A percentile compares a stretch with the other conserved stretches of the same genome.
Conservation (phyloP, 1,140 invertebrate genomes). For the Ostrea edulis region DNA sequence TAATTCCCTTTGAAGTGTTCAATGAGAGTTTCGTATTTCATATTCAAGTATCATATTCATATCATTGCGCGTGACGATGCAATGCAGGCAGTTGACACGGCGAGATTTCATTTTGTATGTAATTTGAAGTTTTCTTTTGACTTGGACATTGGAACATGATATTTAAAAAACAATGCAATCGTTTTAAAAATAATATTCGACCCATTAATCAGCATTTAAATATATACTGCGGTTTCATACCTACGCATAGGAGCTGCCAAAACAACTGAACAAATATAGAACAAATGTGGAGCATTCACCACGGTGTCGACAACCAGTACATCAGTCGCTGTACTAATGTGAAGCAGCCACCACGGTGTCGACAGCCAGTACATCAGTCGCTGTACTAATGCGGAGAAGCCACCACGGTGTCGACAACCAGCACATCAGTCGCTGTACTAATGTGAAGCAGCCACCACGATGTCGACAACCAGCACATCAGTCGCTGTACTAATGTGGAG, state of each 20-base stretch:
- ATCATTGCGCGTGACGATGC: background rate
- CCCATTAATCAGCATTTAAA: background rate
- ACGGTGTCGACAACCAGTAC: background rate
- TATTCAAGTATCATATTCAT: background rate
- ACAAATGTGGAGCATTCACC: background rate
- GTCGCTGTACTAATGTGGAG: background rate
- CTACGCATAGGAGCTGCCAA: background rate
- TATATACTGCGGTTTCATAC: background rate
- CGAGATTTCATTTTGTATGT: background rate
- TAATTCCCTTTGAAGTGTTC: constrained; percentile 17
- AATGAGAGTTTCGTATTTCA: background rate
- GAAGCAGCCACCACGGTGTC: too few species aligned
- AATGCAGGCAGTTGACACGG: background rate
- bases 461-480: background rate
- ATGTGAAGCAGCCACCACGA: too few species aligned
- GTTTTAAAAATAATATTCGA: background rate
- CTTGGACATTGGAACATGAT: background rate
- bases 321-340: background rate
- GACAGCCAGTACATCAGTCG: background rate
- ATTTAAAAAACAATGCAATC: background rate
- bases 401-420: too few species aligned
- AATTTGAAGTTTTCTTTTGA: background rate
- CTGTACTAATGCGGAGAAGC: too few species aligned
- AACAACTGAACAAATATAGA: background rate
- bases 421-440: background rate